Evolutionary conservation across 2,113 vertebrate species (phyloP), one percentile per base, ranked within the genome.

Genomic region (Podocnemis expansa): DNA sequence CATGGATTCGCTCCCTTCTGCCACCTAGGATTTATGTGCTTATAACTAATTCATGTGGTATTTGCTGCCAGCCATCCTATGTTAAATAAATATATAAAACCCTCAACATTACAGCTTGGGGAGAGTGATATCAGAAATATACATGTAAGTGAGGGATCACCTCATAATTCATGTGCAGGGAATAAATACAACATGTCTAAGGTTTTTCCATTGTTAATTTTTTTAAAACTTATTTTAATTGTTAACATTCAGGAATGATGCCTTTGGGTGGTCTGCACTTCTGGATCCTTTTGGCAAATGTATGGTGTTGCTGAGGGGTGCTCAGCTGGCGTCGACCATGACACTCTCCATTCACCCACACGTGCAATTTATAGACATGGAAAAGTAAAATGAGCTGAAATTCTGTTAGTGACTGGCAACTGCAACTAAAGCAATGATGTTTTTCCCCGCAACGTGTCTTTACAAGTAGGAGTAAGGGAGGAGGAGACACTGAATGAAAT

Each of bases 221-320:
- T 91, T 95, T 93, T 92, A 81, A 85, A 89, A 82, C 11, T 79
- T 16, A 89, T 93, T 96, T 93, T 97, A 97, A 97, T 96, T 96
- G 94, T 67, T 96, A 89, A 89, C 94, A 96, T 94, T 52, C 91
- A 96, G 82, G 25, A 95, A 78, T 4, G 29, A 43, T 93, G 89
- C 73, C 87, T 89, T 93, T 97, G 96, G 97, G 96, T 97, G 97
- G 97, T 97, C 96, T 55, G 51, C 82, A 89, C 49, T 92, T 89
- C 96, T 82, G 95, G 78, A 63, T 55, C 8, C 11, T 93, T 88
- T 51, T 94, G 86, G 91, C 6, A 78, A 80, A 55, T 2, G 14
- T 24, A 89, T 91, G 11, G 49, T 84, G 45, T 87, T 92, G 88
- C 79, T 91, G 84, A 91, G 80, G 79, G 91, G 89, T 11, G 17